These are phyloP conservation scores for Hirtodrosophila alboralis DNA, from an alignment of 2,888 invertebrate genomes.

Conservation along the genomic window DNA sequence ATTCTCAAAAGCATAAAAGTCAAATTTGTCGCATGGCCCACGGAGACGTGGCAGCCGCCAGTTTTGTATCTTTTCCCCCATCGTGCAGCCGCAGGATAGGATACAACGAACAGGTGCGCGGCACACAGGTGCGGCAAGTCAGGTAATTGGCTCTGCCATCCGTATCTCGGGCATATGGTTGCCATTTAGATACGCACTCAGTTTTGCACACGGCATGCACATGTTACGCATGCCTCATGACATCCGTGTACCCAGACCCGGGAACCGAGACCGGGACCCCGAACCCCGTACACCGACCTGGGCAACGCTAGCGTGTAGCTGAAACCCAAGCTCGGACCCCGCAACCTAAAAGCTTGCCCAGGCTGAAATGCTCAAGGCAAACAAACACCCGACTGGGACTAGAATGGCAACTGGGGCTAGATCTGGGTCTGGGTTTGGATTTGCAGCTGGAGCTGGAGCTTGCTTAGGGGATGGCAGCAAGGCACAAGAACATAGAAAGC, in stretches of 20 bases:
- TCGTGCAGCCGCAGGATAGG: conserved; percentile 51
- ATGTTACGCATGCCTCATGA: conserved; percentile 17
- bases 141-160: conserved; percentile 71
- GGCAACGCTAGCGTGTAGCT: too few species aligned
- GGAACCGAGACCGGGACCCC: too few species aligned
- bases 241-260: not conserved
- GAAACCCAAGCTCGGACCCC: not conserved
- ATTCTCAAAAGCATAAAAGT: conserved; percentile 77
- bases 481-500: not conserved
- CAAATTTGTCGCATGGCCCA: conserved; percentile 76
- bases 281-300: too few species aligned
- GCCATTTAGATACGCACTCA: conserved; percentile 64
- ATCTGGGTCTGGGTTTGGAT: too few species aligned
- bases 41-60: conserved; percentile 55
- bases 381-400: not conserved
- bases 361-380: conserved; percentile 7
- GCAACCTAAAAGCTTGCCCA: not conserved
- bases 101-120: conserved; percentile 1
- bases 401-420: too few species aligned
- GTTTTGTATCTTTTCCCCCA: conserved; percentile 59
- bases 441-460: too few species aligned
- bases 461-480: too few species aligned
- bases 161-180: conserved; percentile 66
- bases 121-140: conserved; percentile 30
- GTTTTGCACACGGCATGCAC: conserved; percentile 10